Evolutionary conservation across 2,888 invertebrate species (phyloP), one percentile per base, ranked within the genome.

Genomic region (Phyto melanocephala): DNA sequence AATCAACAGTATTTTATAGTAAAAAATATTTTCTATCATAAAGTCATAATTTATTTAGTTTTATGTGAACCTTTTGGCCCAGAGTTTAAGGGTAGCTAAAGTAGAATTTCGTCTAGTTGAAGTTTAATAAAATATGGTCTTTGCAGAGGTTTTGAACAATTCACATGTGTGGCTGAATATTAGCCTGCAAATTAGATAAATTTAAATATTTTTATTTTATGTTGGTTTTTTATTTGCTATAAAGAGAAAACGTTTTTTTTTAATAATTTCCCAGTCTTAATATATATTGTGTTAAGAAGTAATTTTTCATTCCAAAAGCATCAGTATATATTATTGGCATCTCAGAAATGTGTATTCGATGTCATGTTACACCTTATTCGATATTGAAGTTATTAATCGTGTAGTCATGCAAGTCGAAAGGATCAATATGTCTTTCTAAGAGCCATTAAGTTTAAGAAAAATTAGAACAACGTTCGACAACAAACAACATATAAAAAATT

Each of bases 1-100:
- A 81, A 77, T 81, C 77, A 77, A 67, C 81, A 77, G 35, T 70
- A 75, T 80, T 70, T 77, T 68, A 11, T 42, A 17, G 40, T 50
- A 80, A 65, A 80, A 80, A 52, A 75, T 80, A 70, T 80, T 63
- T 75, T 70, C 75, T 42, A 68, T 75, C 80, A 80, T 63, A 68
- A 80, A 70, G 40, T 80, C 62, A 68, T 68, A 75, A 75, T 75
- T 80, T 80, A 80, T 80, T 70, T 75, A 47, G 68, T 74, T 62
- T 35, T 63, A 67, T 68, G 45, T 62, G 75, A 75, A 68, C 63
- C 72, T 60, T 58, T 63, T 56, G 68, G 52, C 70, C 68, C 6
- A 17, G 50, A 45, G 76, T 68, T 60, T 77, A 70, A 77, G 76
- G 76, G 68, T 77, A 68, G 76, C 67, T 52, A 62, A 60, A 20